Base-by-base conservation (phyloP, 2,113 vertebrate species). In the Tachysurus vachellii region DNA sequence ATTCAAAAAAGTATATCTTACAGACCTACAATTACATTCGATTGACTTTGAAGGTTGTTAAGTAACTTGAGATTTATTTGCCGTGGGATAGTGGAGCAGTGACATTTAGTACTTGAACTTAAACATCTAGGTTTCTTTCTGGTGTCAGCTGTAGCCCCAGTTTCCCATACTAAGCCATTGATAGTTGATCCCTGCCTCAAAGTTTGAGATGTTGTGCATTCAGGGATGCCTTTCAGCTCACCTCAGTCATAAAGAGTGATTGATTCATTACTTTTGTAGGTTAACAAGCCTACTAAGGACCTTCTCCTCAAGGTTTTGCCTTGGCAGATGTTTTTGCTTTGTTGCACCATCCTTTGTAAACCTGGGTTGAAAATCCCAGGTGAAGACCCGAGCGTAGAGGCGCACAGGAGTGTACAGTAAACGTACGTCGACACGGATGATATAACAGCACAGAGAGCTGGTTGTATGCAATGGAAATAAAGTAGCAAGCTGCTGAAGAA, bases 1-100 rank as follows among this genome's bases (percentile, higher is more conserved):
- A 66, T 89, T 88, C 62, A 54, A 85, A 87, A 80, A 80, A 17
- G 10, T 17, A 54, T 75, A 56, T 59, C 56, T n/a, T 42, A 76
- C n/a, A 61, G 6, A 76, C 31, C 10, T 1, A 75, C 71, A 50
- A 26, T n/a, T 50, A 0, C 9, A 76, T 9, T 17, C 1, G 14
- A 28, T 1, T 9, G 50, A 79, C 5, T 53, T 53, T 77, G n/a
- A 54, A 54, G 50, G 4, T 79, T 28, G 14, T 0, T 31, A 77
- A 17, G 12, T 28, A 17, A 16, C 14, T 0, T 1, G 4, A n/a
- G 26, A 50, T 44, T 73, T 71, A 21, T 73, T 71, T 36, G 36
- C 36, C 36, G 2, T 36, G 36, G 36, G 36, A 36, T 36, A 36
- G 36, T 36, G 36, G 36, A 36, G 36, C 36, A 36, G 36, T 36